Conservation (phyloP, 2,888 invertebrate species). For the Philaethria dido region DNA sequence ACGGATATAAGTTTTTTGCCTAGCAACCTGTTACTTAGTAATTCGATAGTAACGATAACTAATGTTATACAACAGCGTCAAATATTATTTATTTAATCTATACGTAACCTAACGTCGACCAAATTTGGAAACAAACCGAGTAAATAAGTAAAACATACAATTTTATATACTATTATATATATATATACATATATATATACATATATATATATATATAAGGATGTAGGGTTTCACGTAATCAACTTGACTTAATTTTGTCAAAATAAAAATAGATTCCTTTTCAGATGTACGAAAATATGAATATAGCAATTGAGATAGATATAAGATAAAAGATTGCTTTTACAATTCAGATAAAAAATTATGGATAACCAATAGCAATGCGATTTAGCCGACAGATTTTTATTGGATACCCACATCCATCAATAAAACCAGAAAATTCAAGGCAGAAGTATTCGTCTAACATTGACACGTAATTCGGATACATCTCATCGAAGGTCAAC, state of each 20-base stretch:
- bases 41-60: neutral
- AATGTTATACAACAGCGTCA: neutral
- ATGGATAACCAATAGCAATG: conserved; percentile 33
- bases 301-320: neutral
- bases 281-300: neutral
- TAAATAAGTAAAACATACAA: no score
- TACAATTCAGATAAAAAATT: conserved; percentile 2
- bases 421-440: conserved; percentile 39
- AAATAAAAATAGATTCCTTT: neutral
- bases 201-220: no score
- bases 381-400: conserved; percentile 38
- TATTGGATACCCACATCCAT: conserved; percentile 40
- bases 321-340: neutral
- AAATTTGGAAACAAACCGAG: no score
- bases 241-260: neutral
- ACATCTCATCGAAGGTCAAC: conserved; percentile 54
- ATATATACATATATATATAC: no score
- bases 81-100: neutral
- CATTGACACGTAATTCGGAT: conserved; percentile 47
- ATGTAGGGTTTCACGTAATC: no score
- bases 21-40: conserved; percentile 25
- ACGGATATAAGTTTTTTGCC: neutral
- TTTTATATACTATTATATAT: no score
- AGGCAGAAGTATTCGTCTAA: conserved; percentile 41
- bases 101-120: neutral